Evolutionary conservation across 1,140 invertebrate species (phyloP), one percentile per base, ranked within the genome.

Genomic region (Drosophila burlai): DNA sequence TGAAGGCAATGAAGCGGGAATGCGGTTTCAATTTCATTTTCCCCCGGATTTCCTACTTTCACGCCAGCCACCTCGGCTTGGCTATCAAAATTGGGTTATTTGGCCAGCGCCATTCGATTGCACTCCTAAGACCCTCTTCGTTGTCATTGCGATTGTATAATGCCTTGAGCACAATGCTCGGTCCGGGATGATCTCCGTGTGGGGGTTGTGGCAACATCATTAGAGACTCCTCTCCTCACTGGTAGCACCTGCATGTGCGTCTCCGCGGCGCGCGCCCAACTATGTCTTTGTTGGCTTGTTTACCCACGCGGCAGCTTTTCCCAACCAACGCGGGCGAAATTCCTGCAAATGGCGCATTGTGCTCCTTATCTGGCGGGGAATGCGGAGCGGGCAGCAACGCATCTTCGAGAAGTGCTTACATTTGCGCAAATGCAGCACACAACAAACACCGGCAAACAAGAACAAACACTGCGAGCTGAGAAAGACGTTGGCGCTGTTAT

Each of bases 291-390:
- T 84, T 84, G 81, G 73, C 76, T 61, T 76, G 72, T 61, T 79
- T 83, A 59, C 47, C 38, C 49, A 24, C 21, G 46, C 31, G 65
- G 21, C 69, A 65, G 52, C 61, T 68, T 58, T 68, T 65, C 52
- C 66, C 49, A 29, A 49, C 62, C 40, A 43, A 58, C 34, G 50
- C 50, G n/a, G 68, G 34, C 71, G 67, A 61, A 86, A 80, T 76
- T 83, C 80, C 71, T 73, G 66, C 69, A 80, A 87, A 81, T 86
- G 83, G 83, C 61, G 80, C 76, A 80, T 83, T 86, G 83, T 85
- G 66, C 69, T 79, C 68, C 69, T 65, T 82, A 66, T 86, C 78
- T 78, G 45, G 50, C 47, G 15, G 26, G 11, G 42, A 47, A 40
- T 16, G 55, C 62, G 45, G 10, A 38, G 58, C n/a, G 59, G 52